Conservation (phyloP, 2,113 vertebrate genomes). For the Saccopteryx bilineata region DNA sequence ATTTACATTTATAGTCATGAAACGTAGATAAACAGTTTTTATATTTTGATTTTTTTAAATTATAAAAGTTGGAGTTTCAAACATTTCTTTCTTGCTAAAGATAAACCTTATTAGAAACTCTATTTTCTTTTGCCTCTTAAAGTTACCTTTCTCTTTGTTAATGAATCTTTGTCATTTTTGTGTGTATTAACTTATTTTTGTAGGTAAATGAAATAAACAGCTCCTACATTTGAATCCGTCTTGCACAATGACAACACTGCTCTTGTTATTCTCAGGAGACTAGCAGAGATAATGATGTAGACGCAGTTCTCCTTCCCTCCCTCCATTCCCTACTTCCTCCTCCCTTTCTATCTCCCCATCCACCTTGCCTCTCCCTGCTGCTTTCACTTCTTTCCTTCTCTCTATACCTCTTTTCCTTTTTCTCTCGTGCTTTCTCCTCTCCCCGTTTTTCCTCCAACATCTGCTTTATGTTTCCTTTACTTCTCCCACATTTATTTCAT, state of each 20-base stretch:
- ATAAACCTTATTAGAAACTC: background rate
- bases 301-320: background rate
- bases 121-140: background rate
- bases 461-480: background rate
- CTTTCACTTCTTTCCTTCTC: background rate
- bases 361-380: background rate
- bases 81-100: background rate
- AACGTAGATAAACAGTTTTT: background rate
- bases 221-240: background rate
- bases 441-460: background rate
- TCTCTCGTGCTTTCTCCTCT: background rate
- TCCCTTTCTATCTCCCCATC: background rate
- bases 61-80: background rate
- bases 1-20: conserved; percentile 21
- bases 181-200: background rate
- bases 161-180: background rate
- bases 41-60: conserved; percentile 9
- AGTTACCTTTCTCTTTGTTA: background rate
- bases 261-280: background rate
- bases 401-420: background rate
- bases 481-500: background rate
- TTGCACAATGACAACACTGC: background rate
- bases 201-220: background rate
- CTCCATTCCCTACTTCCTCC: background rate
- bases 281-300: background rate